Evolutionary conservation across 2,888 invertebrate species (phyloP).

Genomic region (Cerceris ruficornis): DNA sequence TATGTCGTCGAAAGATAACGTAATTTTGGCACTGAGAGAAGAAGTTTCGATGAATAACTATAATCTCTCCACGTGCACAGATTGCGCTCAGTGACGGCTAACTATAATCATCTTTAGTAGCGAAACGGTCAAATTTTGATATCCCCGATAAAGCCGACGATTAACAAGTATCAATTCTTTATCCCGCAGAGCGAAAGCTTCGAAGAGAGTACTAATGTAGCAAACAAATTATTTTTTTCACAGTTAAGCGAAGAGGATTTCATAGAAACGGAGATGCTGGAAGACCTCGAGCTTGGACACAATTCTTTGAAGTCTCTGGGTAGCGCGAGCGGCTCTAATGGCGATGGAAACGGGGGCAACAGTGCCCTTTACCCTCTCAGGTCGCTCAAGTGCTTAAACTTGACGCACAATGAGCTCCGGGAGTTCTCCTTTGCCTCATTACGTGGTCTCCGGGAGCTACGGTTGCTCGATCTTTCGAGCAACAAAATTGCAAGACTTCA

Average conservation of each 20-base stretch:
- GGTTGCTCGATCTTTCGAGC: constrained; percentile 89
- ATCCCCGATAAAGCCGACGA: too few relatives aligned
- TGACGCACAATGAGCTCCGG: constrained; percentile 88
- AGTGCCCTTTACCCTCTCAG: constrained; percentile 88
- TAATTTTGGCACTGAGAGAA: too few relatives aligned
- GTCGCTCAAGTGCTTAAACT: constrained; percentile 87
- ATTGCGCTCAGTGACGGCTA: too few relatives aligned
- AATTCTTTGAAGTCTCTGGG: constrained; percentile 87
- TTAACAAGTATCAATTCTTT: too few relatives aligned
- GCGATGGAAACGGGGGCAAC: constrained; percentile 81
- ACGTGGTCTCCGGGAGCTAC: constrained; percentile 88
- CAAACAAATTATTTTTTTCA: constrained; percentile 15
- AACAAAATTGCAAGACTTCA: constrained; percentile 86
- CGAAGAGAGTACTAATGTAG: background rate
- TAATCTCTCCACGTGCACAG: too few relatives aligned
- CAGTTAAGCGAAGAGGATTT: constrained; percentile 91
- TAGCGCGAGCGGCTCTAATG: constrained; percentile 65
- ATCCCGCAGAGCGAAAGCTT: too few relatives aligned
- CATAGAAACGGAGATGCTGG: constrained; percentile 86
- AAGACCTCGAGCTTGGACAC: constrained; percentile 88
- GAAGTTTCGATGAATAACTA: too few relatives aligned
- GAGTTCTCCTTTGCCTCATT: constrained; percentile 92
- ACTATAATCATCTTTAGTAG: too few relatives aligned
- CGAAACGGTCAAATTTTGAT: too few relatives aligned
- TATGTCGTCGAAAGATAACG: too few relatives aligned